These are phyloP conservation scores for Ophion slaviceki DNA, from an alignment of 2,888 invertebrate genomes.

Conservation along the genomic window DNA sequence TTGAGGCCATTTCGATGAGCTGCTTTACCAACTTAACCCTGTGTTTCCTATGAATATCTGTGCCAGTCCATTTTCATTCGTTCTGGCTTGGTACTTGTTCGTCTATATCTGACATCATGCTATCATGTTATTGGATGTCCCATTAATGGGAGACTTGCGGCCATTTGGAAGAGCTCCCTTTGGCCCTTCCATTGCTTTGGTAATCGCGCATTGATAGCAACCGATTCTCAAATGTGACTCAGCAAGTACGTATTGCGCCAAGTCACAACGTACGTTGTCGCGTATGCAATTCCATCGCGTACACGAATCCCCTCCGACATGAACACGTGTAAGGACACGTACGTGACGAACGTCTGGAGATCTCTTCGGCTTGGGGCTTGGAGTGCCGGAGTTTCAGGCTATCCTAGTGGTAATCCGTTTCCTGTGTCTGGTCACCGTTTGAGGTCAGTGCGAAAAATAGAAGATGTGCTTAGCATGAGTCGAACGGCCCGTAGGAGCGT, in stretches of 20 bases:
- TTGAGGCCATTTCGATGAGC: too few relatives aligned
- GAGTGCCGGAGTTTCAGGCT: constrained; percentile 18
- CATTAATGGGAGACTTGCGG: too few relatives aligned
- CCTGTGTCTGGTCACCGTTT: constrained; percentile 12
- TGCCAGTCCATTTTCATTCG: too few relatives aligned
- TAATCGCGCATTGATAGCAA: neutral
- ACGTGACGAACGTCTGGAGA: constrained; percentile 47
- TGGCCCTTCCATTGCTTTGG: neutral
- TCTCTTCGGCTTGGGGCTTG: neutral
- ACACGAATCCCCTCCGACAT: neutral
- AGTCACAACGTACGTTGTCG: neutral
- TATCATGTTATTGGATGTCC: too few relatives aligned
- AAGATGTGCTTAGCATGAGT: constrained; percentile 65
- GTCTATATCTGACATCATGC: too few relatives aligned
- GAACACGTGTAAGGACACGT: constrained; percentile 36
- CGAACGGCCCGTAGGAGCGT: constrained; percentile 61
- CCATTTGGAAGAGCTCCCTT: neutral
- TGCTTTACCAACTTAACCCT: too few relatives aligned
- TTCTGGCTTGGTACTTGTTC: too few relatives aligned
- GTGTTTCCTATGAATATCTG: too few relatives aligned
- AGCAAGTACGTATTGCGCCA: neutral
- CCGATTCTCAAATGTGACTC: neutral
- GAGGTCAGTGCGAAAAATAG: constrained; percentile 30
- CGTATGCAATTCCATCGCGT: neutral
- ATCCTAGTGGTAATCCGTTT: constrained; percentile 17